Percentiles rank a stretch among this genome's conserved stretches.
Conservation (phyloP, 2,888 invertebrate species). For the Epistrophe eligans region DNA sequence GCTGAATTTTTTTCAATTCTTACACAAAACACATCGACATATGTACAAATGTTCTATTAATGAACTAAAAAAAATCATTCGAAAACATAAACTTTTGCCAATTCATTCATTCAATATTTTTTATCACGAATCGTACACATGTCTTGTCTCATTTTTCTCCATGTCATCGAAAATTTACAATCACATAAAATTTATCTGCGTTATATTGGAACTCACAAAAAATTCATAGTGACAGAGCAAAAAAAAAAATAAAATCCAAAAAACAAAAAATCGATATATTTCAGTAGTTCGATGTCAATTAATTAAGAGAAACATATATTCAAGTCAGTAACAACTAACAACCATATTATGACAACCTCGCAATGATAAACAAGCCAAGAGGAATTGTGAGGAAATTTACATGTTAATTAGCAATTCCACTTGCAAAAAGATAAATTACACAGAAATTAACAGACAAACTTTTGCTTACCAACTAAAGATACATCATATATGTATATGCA, state of each 20-base stretch:
- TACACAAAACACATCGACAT: neutral
- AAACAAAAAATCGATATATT: conserved; percentile 25
- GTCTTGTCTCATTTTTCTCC: conserved; percentile 9
- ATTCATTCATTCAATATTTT: conserved; percentile 25
- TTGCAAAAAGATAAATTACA: conserved; percentile 51
- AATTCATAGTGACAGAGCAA: neutral
- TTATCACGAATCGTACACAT: neutral
- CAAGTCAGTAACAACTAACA: conserved; percentile 3
- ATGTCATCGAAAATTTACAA: conserved; percentile 30
- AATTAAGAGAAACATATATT: conserved; percentile 44
- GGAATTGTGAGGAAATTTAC: conserved; percentile 52
- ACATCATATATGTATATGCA: neutral
- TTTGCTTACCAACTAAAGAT: neutral
- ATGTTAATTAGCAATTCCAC: conserved; percentile 64
- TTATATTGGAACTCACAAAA: neutral
- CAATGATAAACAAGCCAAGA: conserved; percentile 28
- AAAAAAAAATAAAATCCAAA: neutral
- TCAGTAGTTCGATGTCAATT: conserved; percentile 65
- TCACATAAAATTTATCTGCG: conserved; percentile 8
- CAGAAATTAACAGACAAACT: conserved; percentile 38
- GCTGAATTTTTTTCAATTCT: neutral
- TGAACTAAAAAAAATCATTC: neutral
- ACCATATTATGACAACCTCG: conserved; percentile 24
- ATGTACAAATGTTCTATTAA: neutral
- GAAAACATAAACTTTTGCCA: conserved; percentile 1